Base-by-base conservation (phyloP, 2,113 vertebrate genomes). In the Oreochromis tanganicae region DNA sequence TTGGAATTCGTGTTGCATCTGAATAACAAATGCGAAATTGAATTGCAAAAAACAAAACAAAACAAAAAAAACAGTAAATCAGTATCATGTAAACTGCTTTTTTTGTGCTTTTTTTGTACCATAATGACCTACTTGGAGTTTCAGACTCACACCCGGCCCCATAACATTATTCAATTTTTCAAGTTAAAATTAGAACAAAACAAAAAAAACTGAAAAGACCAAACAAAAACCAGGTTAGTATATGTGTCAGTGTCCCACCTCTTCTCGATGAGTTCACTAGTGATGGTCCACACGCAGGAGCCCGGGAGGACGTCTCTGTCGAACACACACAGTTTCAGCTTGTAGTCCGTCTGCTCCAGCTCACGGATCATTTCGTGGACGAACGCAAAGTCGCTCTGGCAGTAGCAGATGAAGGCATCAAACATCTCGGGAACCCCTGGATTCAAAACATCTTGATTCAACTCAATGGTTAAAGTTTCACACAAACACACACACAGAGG, bases 381-480 rank as follows among this genome's bases (percentile, higher is more conserved):
- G 89, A 99, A 99, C 27, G 95, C 85, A 7, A 99, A 96, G 94
- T 99, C 99, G 0, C 94, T 97, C 84, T 97, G 93, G 94, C 98
- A 99, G 96, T 99, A 99, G 95, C 99, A 99, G 95, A 99, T 99
- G 95, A 99, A 99, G 84, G 99, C 99, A 41, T 99, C 98, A 11
- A 99, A 99, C 56, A 90, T 46, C 94, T 99, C 98, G 0, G 98
- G 97, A 27, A 85, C 52, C 0, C 91, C 95, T 89, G 88, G 3
- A 82, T n/a, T 29, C 12, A 89, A 79, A 14, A n/a, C 24, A 78
- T 7, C 21, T 2, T 4, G 7, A 43, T n/a, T 82, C 34, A 21
- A 61, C 48, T 16, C 27, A 78, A 1, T 48, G 68, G 68, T 73
- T 27, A 46, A 48, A 46, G 68, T 17, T 73, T 48, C 41, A 27